Evolutionary conservation across 2,113 vertebrate species (phyloP), one percentile per base, ranked within the genome.

Genomic region (Perognathus longimembris): DNA sequence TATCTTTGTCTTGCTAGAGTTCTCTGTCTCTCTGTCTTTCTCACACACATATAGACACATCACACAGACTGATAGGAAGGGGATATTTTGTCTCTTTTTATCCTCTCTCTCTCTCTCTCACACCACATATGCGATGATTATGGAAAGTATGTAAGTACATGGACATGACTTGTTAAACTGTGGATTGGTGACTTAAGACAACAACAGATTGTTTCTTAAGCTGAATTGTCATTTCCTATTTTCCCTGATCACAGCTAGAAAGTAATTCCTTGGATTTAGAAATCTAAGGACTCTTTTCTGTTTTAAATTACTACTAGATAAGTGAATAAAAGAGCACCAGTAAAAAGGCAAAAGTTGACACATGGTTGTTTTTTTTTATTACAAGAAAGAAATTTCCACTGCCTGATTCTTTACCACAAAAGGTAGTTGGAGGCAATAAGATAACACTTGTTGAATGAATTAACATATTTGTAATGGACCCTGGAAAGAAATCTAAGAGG

Each of bases 191-290:
- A 80, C 89, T 73, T 76, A 42, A 18, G 77, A 42, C 22, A 34
- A 42, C 22, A 34, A 30, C 7, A 54, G 50, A 54, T 54, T 54
- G 14, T 54, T 54, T 54, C 15, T 54, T 54, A 17, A 54, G 50
- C 75, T 38, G 24, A 34, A 59, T 75, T 83, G 6, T 79, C 3
- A 1, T 85, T 76, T 1, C 0, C 93, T 61, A 45, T 8, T 14
- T 96, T 87, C 59, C 26, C 85, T 96, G 96, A 71, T 90, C 42
- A 90, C 42, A 81, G 30, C 28, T 67, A 92, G 26, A 57, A 91
- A 82, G 14, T 57, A 11, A 32, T 89, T 91, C 89, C 61, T 63
- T 96, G 38, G 12, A 67, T 67, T 93, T 78, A 85, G 71, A 28
- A 73, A 95, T 15, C 28, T 85, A 75, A 76, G 21, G 11, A 76